These are phyloP conservation scores for Ferrisia virgata DNA, from an alignment of 2,888 invertebrate genomes.

Conservation along the genomic window DNA sequence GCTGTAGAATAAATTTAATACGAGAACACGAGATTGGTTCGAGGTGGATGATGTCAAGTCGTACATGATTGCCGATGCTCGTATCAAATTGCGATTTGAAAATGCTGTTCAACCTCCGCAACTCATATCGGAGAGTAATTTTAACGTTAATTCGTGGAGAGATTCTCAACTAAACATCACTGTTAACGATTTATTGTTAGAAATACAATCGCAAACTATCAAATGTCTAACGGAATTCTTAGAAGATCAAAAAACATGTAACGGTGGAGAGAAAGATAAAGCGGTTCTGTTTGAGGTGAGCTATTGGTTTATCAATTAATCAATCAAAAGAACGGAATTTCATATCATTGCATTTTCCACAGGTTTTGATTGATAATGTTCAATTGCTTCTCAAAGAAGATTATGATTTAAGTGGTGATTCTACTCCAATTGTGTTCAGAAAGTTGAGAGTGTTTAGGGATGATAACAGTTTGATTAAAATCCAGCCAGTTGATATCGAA, in stretches of 20 bases:
- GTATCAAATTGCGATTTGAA: constrained; percentile 63
- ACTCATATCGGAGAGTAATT: constrained; percentile 47
- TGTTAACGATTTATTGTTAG: constrained; percentile 61
- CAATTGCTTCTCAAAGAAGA: constrained; percentile 55
- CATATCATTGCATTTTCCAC: constrained; percentile 50
- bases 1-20: constrained; percentile 47
- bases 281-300: constrained; percentile 78
- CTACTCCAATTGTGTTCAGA: constrained; percentile 33
- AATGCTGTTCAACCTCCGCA: constrained; percentile 56
- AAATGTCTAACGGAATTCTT: constrained; percentile 76
- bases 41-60: constrained; percentile 57
- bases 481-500: constrained; percentile 58
- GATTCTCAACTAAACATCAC: constrained; percentile 49
- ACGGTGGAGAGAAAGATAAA: constrained; percentile 52
- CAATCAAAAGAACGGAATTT: constrained; percentile 34
- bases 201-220: constrained; percentile 76
- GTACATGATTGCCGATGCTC: constrained; percentile 53
- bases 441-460: constrained; percentile 69
- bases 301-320: not conserved
- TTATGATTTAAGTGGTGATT: not conserved
- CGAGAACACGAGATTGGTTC: constrained; percentile 65
- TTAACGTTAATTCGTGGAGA: constrained; percentile 49
- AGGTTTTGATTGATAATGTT: constrained; percentile 73
- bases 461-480: constrained; percentile 69
- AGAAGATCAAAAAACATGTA: constrained; percentile 80